These are phyloP conservation scores for Sarcophaga bullata DNA, from an alignment of 1,140 invertebrate species.

Conservation along the genomic window DNA sequence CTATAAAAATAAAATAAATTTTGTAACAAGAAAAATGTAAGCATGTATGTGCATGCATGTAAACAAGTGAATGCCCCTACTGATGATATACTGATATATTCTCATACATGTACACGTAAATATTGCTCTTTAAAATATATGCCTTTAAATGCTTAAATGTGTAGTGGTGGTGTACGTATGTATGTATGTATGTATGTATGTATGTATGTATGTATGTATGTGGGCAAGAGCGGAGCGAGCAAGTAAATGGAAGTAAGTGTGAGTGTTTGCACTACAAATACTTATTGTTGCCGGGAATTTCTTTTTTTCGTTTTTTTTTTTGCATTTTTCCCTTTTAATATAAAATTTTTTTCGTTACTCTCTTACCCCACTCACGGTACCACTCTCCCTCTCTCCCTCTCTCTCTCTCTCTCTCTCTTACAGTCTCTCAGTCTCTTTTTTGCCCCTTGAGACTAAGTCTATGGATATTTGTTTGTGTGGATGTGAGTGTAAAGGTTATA, in stretches of 20 bases:
- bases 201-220: neutral
- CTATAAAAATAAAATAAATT: conserved; percentile 59
- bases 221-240: neutral
- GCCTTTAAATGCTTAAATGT: no score
- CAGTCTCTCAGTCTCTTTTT: no score
- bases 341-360: neutral
- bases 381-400: neutral
- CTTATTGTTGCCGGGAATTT: conserved; percentile 33
- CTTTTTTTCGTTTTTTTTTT: neutral
- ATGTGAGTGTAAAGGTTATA: conserved; percentile 24
- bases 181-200: conserved; percentile 28
- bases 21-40: conserved; percentile 27
- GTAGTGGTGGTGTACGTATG: neutral
- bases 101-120: neutral
- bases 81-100: neutral
- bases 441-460: no score
- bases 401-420: neutral
- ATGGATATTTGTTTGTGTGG: neutral
- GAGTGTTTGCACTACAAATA: conserved; percentile 1
- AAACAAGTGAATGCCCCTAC: neutral
- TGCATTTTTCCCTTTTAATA: neutral
- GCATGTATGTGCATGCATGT: conserved; percentile 7
- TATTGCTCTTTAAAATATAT: no score
- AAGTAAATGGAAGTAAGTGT: neutral
- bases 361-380: neutral